Evolutionary conservation across 1,140 invertebrate genomes (phyloP), one percentile per base, ranked within the genome.

Genomic region (Diploscapter pachys): DNA sequence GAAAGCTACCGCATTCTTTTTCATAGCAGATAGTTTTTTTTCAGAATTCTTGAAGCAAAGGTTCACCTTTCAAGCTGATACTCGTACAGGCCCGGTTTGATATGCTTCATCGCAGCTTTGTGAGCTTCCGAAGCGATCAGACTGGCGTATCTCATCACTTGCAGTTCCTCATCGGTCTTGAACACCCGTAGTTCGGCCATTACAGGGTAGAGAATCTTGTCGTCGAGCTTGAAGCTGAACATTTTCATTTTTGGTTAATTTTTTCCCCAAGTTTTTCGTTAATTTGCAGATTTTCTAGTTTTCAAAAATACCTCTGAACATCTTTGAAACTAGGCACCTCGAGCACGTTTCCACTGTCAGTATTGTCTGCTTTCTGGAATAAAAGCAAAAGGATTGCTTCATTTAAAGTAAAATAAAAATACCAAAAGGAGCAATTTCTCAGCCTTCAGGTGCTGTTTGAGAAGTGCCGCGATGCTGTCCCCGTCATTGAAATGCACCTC

Each of bases 11-110:
- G 31, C 1, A 31, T 31, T 31, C 31, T 31, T 31, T 31, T 31
- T 31, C 31, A 31, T 31, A 31, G 31, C 31, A 31, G 31, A 31
- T 31, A 31, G 31, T 31, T 31, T 31, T 31, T 31, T 5, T 4
- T 65, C 13, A 65, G 62, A 48, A 11, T 13, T 65, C 53, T 48
- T 9, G 31, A 4, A 65, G 51, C 9, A 5, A n/a, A 31, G 51
- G 2, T n/a, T 5, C 3, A 70, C 31, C 63, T 89, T 82, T 99
- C 96, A 67, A 91, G 90, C 86, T 98, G 93, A 82, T 94, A 99
- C 85, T 99, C 96, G 81, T 89, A 78, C 11, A 79, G 63, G 8
- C 75, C 73, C 11, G 74, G 59, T 51, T 65, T 72, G 53, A 78
- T 78, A 52, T 75, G 69, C 57, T 78, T 78, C 77, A 78, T 78